Evolutionary conservation across 1,140 invertebrate genomes (phyloP).

Genomic region (Nylanderia fulva): DNA sequence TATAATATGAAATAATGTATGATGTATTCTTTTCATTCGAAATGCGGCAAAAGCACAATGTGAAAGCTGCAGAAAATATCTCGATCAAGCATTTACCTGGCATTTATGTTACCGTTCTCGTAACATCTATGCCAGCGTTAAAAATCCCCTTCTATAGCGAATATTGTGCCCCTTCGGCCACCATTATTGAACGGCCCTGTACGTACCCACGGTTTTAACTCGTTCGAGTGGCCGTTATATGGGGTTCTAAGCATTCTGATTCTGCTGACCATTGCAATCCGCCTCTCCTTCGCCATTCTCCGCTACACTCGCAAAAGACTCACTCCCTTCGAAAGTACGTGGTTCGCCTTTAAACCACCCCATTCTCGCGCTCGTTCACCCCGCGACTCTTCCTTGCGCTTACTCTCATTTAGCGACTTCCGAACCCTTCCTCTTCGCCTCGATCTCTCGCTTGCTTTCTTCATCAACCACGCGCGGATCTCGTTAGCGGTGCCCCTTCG

Average conservation of each 20-base stretch:
- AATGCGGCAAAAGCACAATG: background rate
- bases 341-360: conserved; percentile 79
- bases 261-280: conserved; percentile 79
- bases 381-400: conserved; percentile 42
- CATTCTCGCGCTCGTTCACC: conserved; percentile 55
- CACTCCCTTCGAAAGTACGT: conserved; percentile 70
- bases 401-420: conserved; percentile 49
- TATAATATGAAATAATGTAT: background rate
- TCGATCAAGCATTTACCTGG: background rate
- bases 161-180: conserved; percentile 8
- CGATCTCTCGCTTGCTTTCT: conserved; percentile 32
- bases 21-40: background rate
- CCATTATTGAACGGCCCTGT: conserved; percentile 42
- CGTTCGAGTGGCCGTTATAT: conserved; percentile 80
- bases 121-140: background rate
- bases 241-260: conserved; percentile 82
- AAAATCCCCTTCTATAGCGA: background rate
- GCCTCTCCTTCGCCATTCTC: conserved; percentile 14
- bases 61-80: background rate
- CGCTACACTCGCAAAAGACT: conserved; percentile 37
- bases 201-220: conserved; percentile 71
- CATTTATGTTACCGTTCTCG: background rate
- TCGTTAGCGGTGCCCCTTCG: conserved; percentile 39
- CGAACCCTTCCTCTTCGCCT: conserved; percentile 13
- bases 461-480: conserved; percentile 34